Percentiles rank a stretch among this genome's conserved stretches.
Evolutionary conservation across 1,140 invertebrate genomes (phyloP).

Genomic region (Atta texana): DNA sequence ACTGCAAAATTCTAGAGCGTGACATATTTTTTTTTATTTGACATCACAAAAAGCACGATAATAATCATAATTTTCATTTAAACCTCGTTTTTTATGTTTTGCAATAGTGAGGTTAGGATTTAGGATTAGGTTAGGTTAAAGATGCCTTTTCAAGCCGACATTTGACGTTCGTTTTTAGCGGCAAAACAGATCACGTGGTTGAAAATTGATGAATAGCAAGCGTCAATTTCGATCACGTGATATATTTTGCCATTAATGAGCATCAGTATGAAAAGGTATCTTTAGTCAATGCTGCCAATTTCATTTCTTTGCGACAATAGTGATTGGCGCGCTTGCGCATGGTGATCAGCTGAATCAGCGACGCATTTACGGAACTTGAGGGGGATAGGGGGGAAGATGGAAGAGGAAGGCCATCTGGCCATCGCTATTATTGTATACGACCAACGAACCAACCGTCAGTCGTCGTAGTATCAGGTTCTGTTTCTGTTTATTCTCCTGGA

Average conservation of each 20-base stretch:
- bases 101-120: background rate
- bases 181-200: no score
- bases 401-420: constrained; percentile 73
- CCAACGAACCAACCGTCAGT: constrained; percentile 77
- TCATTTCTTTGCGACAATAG: background rate
- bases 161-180: no score
- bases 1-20: constrained; percentile 63
- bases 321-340: constrained; percentile 29
- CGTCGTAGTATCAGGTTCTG: constrained; percentile 36
- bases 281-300: background rate
- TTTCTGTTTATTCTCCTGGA: constrained; percentile 73
- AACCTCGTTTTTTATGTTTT: no score
- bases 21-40: constrained; percentile 22
- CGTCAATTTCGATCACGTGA: no score
- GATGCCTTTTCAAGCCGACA: no score
- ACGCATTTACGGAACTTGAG: background rate
- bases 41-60: background rate
- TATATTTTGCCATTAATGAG: no score
- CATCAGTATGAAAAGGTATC: no score
- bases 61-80: background rate
- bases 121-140: background rate
- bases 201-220: no score
- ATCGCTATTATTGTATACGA: constrained; percentile 71
- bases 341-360: constrained; percentile 78
- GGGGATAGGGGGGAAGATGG: background rate